Evolutionary conservation across 2,888 invertebrate genomes (phyloP), one percentile per base, ranked within the genome.

Genomic region (Watsonalla binaria): DNA sequence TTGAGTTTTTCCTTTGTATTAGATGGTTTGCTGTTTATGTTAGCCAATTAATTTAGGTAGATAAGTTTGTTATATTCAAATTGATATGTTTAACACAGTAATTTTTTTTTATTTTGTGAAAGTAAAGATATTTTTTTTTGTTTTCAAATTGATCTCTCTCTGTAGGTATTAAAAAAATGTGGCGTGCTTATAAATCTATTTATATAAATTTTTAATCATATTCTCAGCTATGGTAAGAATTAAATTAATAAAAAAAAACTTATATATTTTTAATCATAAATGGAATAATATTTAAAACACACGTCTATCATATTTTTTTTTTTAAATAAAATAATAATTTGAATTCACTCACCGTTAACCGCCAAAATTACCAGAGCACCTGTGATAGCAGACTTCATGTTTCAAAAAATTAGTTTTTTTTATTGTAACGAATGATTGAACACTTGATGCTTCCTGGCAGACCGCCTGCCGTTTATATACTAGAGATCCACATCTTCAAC

Each of bases 391-490:
- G 73, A 72, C 65, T 68, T 81, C 86, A 87, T 88, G 54, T 70
- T 81, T 60, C 65, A 74, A 67, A 68, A 59, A 68, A 60, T 64
- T 54, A 45, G 65, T 62, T 61, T 68, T 52, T 56, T 65, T 58
- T 61, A 63, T 62, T 61, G 64, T 56, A 60, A 59, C 53, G 57
- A 56, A 54, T 60, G 58, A 15, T 45, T 61, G 57, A 54, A 69
- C 72, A 68, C 62, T 42, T 49, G 49, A 82, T 86, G 83, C 82
- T 81, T 82, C 83, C 80, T 83, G 67, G 76, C 81, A 62, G 68
- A 62, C 59, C 74, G 84, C 74, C 69, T 62, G 76, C 84, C 68
- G 79, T 77, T 90, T 90, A 84, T 84, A 90, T 90, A 90, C 90
- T 90, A 86, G 78, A 80, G 74, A 72, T 76, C 70, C 70, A 77